Evolutionary conservation across 1,140 invertebrate species (phyloP).

Genomic region (Mamestra configurata): DNA sequence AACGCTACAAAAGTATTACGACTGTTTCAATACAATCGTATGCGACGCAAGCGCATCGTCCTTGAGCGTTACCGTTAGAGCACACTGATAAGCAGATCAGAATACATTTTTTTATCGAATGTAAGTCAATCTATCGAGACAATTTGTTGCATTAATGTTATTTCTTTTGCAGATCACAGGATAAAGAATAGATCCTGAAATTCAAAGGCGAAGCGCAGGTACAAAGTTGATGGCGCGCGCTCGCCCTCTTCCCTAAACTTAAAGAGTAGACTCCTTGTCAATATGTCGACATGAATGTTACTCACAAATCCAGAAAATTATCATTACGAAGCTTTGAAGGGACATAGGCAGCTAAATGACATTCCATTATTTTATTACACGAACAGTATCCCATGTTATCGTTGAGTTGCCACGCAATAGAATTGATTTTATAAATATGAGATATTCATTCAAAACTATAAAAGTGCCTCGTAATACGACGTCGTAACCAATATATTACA

Average conservation of each 20-base stretch:
- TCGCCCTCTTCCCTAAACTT: conserved; percentile 11
- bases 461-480: conserved; percentile 24
- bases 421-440: background rate
- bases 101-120: no score
- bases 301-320: conserved; percentile 50
- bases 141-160: background rate
- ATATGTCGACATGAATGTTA: conserved; percentile 21
- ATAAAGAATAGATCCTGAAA: conserved; percentile 83
- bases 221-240: conserved; percentile 33
- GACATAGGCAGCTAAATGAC: conserved; percentile 46
- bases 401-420: conserved; percentile 4
- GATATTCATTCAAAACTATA: background rate
- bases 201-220: conserved; percentile 63
- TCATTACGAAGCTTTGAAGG: conserved; percentile 34
- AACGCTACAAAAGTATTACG: no score
- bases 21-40: no score
- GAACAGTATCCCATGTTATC: background rate
- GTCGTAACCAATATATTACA: no score
- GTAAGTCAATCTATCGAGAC: background rate
- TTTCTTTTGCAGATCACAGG: conserved; percentile 75
- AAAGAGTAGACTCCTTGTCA: conserved; percentile 36
- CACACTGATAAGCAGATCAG: no score
- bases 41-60: no score
- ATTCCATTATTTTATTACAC: conserved; percentile 45
- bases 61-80: no score